phyloP scores from a whole-genome alignment of 2,888 invertebrate species.

The Magallana nippona region DNA sequence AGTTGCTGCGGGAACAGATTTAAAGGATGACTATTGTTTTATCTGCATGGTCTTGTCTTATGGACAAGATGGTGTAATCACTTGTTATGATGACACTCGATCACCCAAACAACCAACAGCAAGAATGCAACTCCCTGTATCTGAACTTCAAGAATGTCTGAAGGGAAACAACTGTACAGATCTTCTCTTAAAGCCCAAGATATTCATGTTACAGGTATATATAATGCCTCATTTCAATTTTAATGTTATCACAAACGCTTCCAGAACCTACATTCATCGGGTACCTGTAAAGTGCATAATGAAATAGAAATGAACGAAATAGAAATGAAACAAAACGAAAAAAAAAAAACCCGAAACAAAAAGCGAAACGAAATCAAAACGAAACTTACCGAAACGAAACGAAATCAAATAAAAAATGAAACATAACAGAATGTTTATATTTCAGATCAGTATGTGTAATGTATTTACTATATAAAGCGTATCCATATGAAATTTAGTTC shows the following conservation, averaged over 20 bases:
- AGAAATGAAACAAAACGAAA: too few species aligned
- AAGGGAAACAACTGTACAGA: conserved; percentile 7
- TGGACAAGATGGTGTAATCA: conserved; percentile 7
- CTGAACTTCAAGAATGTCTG: conserved; percentile 1
- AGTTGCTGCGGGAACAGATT: background rate
- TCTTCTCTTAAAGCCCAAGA: background rate
- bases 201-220: conserved; percentile 7
- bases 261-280: background rate
- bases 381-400: too few species aligned
- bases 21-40: background rate
- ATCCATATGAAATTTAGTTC: too few species aligned
- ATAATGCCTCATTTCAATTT: too few species aligned
- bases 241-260: too few species aligned
- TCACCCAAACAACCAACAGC: background rate
- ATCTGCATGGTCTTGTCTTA: conserved; percentile 1
- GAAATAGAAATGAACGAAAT: too few species aligned
- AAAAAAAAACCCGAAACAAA: too few species aligned
- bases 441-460: too few species aligned
- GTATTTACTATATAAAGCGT: too few species aligned
- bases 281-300: background rate
- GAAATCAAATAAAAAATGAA: too few species aligned
- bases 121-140: background rate
- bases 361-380: too few species aligned
- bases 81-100: background rate
- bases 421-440: too few species aligned